Conservation (phyloP, 2,797 vertebrate genomes). For the Rhinatrema bivittatum region DNA sequence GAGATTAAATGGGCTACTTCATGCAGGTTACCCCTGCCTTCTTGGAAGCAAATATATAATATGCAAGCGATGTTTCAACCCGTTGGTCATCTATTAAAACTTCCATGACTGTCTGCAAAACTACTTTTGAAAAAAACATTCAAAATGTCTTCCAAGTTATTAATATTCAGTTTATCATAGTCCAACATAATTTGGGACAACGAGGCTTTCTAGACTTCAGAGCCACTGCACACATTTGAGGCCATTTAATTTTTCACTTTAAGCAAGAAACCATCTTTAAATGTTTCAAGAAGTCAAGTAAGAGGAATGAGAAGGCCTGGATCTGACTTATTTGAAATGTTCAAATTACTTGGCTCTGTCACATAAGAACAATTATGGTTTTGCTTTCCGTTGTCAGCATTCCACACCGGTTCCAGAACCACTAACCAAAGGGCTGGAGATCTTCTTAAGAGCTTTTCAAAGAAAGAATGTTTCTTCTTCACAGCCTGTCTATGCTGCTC, state of each 20-base stretch:
- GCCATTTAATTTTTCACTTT: conserved; percentile 14
- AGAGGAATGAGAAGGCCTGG: conserved; percentile 2
- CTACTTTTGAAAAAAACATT: too few relatives aligned
- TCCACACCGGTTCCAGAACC: conserved; percentile 29
- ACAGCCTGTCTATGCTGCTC: conserved; percentile 7
- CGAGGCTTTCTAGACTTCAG: conserved; percentile 22
- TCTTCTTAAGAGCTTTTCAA: conserved; percentile 20
- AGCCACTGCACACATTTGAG: not conserved
- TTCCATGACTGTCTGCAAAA: too few relatives aligned
- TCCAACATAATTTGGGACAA: conserved; percentile 20
- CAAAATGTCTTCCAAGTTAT: conserved; percentile 2
- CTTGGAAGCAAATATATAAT: too few relatives aligned
- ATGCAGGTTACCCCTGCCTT: too few relatives aligned
- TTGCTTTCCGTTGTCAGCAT: conserved; percentile 34
- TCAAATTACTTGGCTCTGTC: conserved; percentile 15
- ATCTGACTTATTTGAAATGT: conserved; percentile 10
- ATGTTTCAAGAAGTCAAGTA: conserved; percentile 7
- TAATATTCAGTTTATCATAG: conserved; percentile 6
- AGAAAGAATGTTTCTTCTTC: conserved; percentile 8
- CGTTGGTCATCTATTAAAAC: too few relatives aligned
- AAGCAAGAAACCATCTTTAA: conserved; percentile 5
- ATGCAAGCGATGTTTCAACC: too few relatives aligned
- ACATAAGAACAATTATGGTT: conserved; percentile 27
- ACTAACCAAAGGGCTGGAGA: conserved; percentile 27
- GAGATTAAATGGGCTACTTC: too few relatives aligned